Conservation (phyloP, 2,113 vertebrate species). For the Campylorhamphus procurvoides region DNA sequence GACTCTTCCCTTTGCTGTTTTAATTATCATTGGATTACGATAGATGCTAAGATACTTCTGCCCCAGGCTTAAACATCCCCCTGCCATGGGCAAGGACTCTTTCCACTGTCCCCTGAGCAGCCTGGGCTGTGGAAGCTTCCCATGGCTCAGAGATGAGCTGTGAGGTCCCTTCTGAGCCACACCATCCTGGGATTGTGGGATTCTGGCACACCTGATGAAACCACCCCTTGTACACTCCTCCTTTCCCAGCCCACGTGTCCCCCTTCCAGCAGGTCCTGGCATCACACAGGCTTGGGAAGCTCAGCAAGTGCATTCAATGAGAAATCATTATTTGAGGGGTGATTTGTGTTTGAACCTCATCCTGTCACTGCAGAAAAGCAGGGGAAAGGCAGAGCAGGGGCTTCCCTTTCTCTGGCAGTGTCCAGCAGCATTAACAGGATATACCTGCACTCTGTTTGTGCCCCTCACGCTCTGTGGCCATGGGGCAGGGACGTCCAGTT, state of each 20-base stretch:
- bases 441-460: not conserved
- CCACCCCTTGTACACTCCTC: rapidly evolving
- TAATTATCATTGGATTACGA: not conserved
- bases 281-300: rapidly evolving
- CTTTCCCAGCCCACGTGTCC: not conserved
- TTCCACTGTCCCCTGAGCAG: not conserved
- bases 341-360: not conserved
- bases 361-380: not conserved
- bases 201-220: not conserved
- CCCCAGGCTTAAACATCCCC: not conserved
- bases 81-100: not conserved
- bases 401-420: not conserved
- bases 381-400: not conserved
- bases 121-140: not conserved
- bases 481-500: not conserved
- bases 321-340: not conserved
- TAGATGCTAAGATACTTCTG: not conserved
- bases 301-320: not conserved
- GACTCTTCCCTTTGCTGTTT: not conserved
- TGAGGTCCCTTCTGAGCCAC: not conserved
- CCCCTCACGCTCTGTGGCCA: not conserved
- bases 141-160: not conserved
- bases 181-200: not conserved
- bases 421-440: not conserved
- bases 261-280: not conserved